Percentiles rank a stretch among this genome's conserved stretches.
These are phyloP conservation scores for Agapornis canus DNA, from an alignment of 2,797 vertebrate species.

Conservation along the genomic window DNA sequence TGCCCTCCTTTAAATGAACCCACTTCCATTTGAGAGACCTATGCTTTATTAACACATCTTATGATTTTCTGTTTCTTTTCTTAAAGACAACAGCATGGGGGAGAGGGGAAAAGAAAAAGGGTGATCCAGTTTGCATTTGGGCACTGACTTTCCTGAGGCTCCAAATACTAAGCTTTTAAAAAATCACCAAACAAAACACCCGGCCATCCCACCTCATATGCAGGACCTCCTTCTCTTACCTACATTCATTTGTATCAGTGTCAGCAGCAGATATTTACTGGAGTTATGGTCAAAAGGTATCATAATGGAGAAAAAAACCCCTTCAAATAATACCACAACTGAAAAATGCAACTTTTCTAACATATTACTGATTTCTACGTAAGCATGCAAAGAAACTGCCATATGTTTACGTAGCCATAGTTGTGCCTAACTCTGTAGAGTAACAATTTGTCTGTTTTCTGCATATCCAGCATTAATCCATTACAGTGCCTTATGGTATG, in stretches of 20 bases:
- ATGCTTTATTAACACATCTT: neutral
- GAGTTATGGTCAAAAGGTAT: neutral
- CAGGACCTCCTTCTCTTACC: neutral
- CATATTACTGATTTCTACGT: neutral
- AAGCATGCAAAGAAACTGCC: neutral
- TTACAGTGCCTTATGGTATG: neutral
- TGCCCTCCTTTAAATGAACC: neutral
- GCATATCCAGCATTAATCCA: neutral
- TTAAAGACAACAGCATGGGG: neutral
- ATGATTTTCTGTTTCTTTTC: neutral
- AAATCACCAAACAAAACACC: neutral
- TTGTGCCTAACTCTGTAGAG: neutral
- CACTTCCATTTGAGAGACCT: neutral
- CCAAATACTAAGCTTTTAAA: neutral
- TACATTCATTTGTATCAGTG: neutral
- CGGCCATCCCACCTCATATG: neutral
- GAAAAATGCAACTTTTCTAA: neutral
- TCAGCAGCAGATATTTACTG: neutral
- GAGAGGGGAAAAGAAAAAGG: neutral
- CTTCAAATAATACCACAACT: neutral
- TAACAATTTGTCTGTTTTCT: neutral
- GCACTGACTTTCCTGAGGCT: neutral
- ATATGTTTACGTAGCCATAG: accelerated
- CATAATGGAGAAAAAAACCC: neutral
- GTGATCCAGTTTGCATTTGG: neutral